Percentiles rank a stretch among this genome's conserved stretches.
Evolutionary conservation across 2,797 vertebrate genomes (phyloP).

Genomic region (Rhinogobio ventralis): DNA sequence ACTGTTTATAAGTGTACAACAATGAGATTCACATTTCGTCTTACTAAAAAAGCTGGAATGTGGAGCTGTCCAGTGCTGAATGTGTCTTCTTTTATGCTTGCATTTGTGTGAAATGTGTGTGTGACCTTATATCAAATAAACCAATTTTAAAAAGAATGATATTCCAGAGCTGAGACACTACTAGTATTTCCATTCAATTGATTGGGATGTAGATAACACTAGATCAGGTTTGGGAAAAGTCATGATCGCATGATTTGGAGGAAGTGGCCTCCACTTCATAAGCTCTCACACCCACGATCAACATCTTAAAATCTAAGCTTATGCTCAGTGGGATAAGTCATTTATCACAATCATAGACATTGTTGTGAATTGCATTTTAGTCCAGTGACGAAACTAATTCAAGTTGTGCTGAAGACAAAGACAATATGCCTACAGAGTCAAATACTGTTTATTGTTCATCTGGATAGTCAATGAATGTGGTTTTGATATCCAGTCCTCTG

Average conservation of each 20-base stretch:
- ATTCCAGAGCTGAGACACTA: not conserved
- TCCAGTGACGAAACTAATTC: not conserved
- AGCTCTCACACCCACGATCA: not conserved
- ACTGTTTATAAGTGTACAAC: not conserved
- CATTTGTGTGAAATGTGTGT: too few relatives aligned
- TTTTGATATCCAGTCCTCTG: conserved; percentile 13
- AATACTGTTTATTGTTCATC: conserved; percentile 47
- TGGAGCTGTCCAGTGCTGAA: conserved; percentile 62
- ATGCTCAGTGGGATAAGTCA: not conserved
- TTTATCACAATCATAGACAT: conserved; percentile 8
- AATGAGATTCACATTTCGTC: not conserved
- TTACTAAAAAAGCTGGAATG: not conserved
- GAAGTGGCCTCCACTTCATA: conserved; percentile 54
- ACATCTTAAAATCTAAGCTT: not conserved
- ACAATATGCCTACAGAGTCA: conserved; percentile 7
- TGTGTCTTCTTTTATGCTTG: not conserved
- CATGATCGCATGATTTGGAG: conserved; percentile 39
- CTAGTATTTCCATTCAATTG: not conserved
- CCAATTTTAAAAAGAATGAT: too few relatives aligned
- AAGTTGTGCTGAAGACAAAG: not conserved
- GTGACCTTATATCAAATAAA: not conserved
- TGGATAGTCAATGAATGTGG: conserved; percentile 16
- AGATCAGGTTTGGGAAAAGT: conserved; percentile 52
- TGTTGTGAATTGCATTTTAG: conserved; percentile 22
- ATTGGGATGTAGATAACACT: too few relatives aligned